Conservation (phyloP, 1,140 invertebrate species). For the Drusus annulatus region DNA sequence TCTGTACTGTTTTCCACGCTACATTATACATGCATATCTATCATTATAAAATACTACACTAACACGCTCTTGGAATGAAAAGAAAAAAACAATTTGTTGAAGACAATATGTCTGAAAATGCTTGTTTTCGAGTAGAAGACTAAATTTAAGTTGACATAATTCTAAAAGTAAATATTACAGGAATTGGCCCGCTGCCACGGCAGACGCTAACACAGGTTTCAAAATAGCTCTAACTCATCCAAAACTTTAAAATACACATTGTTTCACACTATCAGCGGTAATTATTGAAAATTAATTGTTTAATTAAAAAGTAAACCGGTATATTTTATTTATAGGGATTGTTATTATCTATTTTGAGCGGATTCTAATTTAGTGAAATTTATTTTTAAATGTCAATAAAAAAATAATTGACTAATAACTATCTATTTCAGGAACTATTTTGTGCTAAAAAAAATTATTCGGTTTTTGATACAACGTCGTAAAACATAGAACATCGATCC, state of each 20-base stretch:
- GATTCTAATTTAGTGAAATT: not conserved
- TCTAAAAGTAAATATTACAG: slow-evolving; percentile 53
- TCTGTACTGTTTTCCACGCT: no score
- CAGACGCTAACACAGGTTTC: slow-evolving; percentile 19
- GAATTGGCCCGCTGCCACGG: slow-evolving; percentile 51
- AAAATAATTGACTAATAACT: no score
- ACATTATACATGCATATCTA: no score
- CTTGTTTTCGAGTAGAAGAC: slow-evolving; percentile 32
- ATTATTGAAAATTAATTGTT: not conserved
- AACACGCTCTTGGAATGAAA: not conserved
- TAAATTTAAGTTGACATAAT: slow-evolving; percentile 58
- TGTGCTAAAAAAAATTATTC: no score
- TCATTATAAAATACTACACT: not conserved
- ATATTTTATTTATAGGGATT: no score
- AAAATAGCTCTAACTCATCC: slow-evolving; percentile 32
- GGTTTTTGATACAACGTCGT: no score
- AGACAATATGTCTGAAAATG: slow-evolving; percentile 37
- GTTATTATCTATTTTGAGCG: no score
- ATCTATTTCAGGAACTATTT: no score
- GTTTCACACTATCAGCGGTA: slow-evolving; percentile 10
- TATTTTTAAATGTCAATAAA: not conserved
- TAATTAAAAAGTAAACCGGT: no score
- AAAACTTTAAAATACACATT: slow-evolving; percentile 32
- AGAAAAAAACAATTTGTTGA: not conserved
- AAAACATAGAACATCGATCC: not conserved